Conservation (phyloP, 2,888 invertebrate genomes). For the Tetranychus piercei region DNA sequence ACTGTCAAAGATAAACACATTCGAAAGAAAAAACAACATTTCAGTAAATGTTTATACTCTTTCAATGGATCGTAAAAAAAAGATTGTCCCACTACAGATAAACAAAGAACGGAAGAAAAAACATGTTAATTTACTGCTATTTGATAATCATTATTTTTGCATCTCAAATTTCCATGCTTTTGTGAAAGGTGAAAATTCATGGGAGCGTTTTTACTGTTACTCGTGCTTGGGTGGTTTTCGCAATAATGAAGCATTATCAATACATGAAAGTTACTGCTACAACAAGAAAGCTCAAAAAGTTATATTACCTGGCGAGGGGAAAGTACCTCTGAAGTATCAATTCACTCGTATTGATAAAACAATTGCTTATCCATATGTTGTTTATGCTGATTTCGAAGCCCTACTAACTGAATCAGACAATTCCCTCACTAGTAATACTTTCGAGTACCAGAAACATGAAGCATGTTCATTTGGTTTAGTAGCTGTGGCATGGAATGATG, state of each 20-base stretch:
- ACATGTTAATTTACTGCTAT: neutral
- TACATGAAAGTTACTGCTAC: neutral
- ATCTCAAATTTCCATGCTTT: neutral
- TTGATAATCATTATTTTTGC: neutral
- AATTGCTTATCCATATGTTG: neutral
- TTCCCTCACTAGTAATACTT: neutral
- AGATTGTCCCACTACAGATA: neutral
- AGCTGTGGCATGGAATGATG: neutral
- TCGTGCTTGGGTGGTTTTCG: neutral
- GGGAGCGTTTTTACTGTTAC: too few relatives aligned
- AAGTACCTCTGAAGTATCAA: neutral
- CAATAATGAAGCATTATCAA: neutral
- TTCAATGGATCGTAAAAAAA: neutral
- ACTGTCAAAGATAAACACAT: neutral
- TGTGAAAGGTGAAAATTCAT: neutral
- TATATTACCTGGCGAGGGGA: neutral
- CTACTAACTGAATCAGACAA: neutral
- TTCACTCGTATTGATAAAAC: neutral
- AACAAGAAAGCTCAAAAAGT: neutral
- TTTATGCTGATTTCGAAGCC: slow-evolving; percentile 12
- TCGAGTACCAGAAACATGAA: neutral
- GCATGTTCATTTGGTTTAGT: neutral
- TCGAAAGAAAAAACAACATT: neutral
- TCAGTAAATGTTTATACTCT: neutral
- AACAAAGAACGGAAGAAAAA: neutral